Percentiles rank a stretch among this genome's conserved stretches.
Conservation (phyloP, 2,113 vertebrate species). For the Gallinago undulata region DNA sequence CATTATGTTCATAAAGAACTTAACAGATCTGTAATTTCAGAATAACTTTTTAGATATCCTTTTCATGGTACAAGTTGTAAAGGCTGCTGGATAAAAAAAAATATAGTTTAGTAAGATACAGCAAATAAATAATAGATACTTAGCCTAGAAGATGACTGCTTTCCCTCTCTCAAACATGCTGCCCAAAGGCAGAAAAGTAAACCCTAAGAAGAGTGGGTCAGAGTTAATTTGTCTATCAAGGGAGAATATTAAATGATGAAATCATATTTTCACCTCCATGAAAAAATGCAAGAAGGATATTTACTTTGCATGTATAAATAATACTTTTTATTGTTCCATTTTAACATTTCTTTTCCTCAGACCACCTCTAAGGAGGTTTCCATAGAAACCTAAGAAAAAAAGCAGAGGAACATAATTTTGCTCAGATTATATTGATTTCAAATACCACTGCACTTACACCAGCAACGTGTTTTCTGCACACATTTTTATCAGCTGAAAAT, state of each 20-base stretch:
- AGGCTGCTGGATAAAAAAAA: not conserved
- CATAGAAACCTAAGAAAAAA: constrained; percentile 72
- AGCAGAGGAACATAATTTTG: constrained; percentile 32
- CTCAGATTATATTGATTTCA: constrained; percentile 44
- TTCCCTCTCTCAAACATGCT: not conserved
- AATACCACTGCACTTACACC: constrained; percentile 5
- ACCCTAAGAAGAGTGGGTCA: not conserved
- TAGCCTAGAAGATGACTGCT: not conserved
- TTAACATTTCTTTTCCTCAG: constrained; percentile 51
- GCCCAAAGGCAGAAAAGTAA: constrained; percentile 22
- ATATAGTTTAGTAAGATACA: not conserved
- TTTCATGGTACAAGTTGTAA: not conserved
- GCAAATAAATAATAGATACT: constrained; percentile 25
- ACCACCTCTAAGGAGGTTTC: constrained; percentile 65
- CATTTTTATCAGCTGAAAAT: constrained; percentile 52
- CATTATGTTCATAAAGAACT: not conserved
- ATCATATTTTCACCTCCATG: constrained; percentile 10
- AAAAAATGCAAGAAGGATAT: constrained; percentile 37
- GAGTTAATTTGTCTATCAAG: not conserved
- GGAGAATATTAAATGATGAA: constrained; percentile 24
- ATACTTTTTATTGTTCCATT: constrained; percentile 50
- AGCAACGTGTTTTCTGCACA: constrained; percentile 1
- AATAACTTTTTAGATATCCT: not conserved
- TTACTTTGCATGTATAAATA: constrained; percentile 54
- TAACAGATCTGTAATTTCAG: constrained; percentile 17